These are phyloP conservation scores for Tangara arthus DNA, from an alignment of 2,797 vertebrate species.

Conservation along the genomic window DNA sequence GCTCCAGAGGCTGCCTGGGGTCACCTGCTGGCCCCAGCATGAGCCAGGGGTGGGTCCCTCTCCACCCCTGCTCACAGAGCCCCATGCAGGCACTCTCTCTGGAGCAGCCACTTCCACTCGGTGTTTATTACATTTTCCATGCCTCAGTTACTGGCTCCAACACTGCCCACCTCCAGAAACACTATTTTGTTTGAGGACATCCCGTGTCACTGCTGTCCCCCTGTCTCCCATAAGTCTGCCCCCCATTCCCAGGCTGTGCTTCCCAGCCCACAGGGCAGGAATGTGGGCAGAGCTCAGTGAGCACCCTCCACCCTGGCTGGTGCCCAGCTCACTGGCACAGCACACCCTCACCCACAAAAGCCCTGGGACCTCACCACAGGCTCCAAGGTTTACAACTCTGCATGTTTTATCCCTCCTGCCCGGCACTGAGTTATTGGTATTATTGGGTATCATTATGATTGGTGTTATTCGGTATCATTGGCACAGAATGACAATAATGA, in stretches of 20 bases:
- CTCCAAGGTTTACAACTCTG: not conserved
- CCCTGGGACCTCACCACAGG: not conserved
- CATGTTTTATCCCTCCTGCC: not conserved
- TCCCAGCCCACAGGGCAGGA: fast-evolving
- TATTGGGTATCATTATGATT: no score
- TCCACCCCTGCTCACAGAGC: fast-evolving
- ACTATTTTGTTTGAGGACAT: not conserved
- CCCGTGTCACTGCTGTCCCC: fast-evolving
- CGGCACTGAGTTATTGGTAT: not conserved
- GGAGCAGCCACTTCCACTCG: not conserved
- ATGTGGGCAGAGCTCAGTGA: fast-evolving
- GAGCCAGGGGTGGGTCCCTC: not conserved
- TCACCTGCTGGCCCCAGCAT: fast-evolving
- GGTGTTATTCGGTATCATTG: not conserved
- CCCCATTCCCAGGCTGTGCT: not conserved
- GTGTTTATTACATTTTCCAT: not conserved
- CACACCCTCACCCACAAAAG: not conserved
- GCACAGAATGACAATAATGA: no score
- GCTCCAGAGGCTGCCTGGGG: not conserved
- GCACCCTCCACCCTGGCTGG: not conserved
- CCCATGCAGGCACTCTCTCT: fast-evolving
- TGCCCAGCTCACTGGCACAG: not conserved
- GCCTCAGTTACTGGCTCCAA: not conserved
- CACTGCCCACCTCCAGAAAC: not conserved
- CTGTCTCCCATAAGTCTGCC: fast-evolving